Evolutionary conservation across 2,113 vertebrate genomes (phyloP), one percentile per base, ranked within the genome.

Genomic region (Psilopsiagon aymara): DNA sequence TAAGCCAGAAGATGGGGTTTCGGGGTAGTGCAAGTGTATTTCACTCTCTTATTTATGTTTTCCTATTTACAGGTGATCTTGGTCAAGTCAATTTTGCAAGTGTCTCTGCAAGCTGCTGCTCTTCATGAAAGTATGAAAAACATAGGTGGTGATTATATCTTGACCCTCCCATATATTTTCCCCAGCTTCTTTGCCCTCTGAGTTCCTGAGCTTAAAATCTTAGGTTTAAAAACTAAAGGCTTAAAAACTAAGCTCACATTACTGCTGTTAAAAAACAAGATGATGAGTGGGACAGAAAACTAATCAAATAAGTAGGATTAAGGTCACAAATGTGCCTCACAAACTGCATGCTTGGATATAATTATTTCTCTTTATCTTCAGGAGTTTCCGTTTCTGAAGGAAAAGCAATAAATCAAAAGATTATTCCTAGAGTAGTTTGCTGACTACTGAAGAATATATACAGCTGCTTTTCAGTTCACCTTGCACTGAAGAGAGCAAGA

Each of bases 231-330:
- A 55, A 31, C 52, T 31, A 19, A 53, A 33, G 53, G 17, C 20
- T 70, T 73, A 39, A 92, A 47, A 83, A 39, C 13, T 21, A 39
- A 66, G 47, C 76, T 91, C 27, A 39, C 3, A 1, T 88, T 69
- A 52, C 11, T 8, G 2, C 33, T 90, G 44, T 80, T 91, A 85
- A 94, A 91, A 91, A 75, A 35, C 43, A 81, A 57, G 37, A 43
- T 39, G 33, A 85, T 37, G 33, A 79, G 47, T 71, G 33, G 69
- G 51, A 91, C 63, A 83, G 64, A 90, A 88, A 93, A 77, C 60
- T 78, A 90, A 82, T 80, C 92, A 53, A 94, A 82, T 89, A 51
- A 78, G 24, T 49, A 74, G 67, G 57, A 80, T 92, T 90, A 84
- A 86, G 93, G 64, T 84, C 33, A 51, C 63, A 86, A 86, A 73